Evolutionary conservation across 2,888 invertebrate species (phyloP), one percentile per base, ranked within the genome.

Genomic region (Metalampra italica): DNA sequence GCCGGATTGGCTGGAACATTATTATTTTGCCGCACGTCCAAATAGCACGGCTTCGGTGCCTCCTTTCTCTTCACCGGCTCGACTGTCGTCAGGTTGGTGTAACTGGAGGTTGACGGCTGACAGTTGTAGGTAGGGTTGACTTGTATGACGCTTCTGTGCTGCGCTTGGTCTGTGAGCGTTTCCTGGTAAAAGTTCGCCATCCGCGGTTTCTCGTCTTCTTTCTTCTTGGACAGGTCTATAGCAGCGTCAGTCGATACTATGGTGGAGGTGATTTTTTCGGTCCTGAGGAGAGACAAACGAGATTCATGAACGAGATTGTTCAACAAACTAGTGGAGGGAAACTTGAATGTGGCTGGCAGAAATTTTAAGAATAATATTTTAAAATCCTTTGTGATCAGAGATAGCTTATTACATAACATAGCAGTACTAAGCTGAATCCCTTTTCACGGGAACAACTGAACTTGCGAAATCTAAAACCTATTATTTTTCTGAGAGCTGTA

Each of bases 131-230:
- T 78, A 0, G 88, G 89, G 36, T 89, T 89, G 0, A 76, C 54
- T 39, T 72, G 81, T 1, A 89, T 89, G 8, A 89, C 89, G 49
- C 84, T 84, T 46, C 66, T 72, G 46, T 82, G 81, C 36, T 67
- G 74, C 0, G 69, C 60, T 3, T 80, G 83, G 0, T 84, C 84
- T 0, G 68, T 55, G 0, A 65, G 62, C 0, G 88, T 88, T 56
- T 89, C 89, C 60, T 87, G 84, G 67, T 89, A 89, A 60, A 89
- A 89, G 52, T 88, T 88, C 0, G 86, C 82, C 5, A 75, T 76
- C 45, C 82, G 57, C 4, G 77, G 74, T 56, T 66, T 71, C 0
- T 63, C 57, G 1, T 73, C 75, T 29, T 56, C 57, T 1, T 62
- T 32, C 54, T 80, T 82, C 49, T 74, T 80, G 0, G 82, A 69